These are phyloP conservation scores for Coccyzus lansbergi DNA, from an alignment of 2,797 vertebrate genomes.

Conservation along the genomic window DNA sequence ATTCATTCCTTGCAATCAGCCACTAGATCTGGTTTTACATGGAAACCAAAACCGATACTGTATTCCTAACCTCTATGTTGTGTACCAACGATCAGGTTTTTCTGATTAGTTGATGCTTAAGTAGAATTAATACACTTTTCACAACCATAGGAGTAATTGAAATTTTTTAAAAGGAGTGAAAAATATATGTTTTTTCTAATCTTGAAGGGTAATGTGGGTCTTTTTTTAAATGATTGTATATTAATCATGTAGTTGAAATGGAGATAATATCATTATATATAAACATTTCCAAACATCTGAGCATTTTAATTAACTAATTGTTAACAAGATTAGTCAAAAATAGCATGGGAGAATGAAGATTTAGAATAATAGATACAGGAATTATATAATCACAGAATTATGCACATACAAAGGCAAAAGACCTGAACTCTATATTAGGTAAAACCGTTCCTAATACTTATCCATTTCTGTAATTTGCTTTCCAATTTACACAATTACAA, in stretches of 20 bases:
- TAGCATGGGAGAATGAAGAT: not conserved
- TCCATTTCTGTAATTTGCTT: not conserved
- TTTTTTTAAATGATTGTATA: not conserved
- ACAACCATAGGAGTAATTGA: not conserved
- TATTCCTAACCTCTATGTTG: not conserved
- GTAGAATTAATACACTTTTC: not conserved
- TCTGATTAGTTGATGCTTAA: not conserved
- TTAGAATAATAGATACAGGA: not conserved
- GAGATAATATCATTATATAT: not conserved
- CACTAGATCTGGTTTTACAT: not conserved
- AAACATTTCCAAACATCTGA: conserved; percentile 11
- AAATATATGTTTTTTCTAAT: not conserved
- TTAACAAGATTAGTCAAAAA: not conserved
- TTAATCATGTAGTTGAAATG: not conserved
- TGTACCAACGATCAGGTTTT: not conserved
- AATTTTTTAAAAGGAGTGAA: not conserved
- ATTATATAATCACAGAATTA: conserved; percentile 1
- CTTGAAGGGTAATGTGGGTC: not conserved
- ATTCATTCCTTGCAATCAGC: not conserved
- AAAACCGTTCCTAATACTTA: not conserved
- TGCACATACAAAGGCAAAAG: not conserved
- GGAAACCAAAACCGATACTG: not conserved
- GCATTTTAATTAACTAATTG: not conserved
- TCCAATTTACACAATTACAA: not conserved
- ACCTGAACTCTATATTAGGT: not conserved